Evolutionary conservation across 2,888 invertebrate species (phyloP).

Genomic region (Poecilus cupreus): DNA sequence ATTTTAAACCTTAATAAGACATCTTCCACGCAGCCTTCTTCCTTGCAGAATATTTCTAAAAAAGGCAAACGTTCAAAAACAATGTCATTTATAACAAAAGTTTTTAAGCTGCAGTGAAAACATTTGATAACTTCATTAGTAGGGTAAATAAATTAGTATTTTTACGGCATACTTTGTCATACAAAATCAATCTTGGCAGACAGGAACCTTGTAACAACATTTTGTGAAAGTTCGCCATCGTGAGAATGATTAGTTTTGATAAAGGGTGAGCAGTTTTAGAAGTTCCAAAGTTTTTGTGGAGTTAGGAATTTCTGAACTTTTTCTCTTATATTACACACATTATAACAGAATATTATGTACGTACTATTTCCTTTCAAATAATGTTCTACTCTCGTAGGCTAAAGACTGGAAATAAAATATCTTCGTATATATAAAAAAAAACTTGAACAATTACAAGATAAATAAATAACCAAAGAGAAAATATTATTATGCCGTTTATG

Average conservation of each 20-base stretch:
- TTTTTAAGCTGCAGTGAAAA: background rate
- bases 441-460: too few relatives aligned
- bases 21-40: background rate
- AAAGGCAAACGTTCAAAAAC: background rate
- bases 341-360: too few relatives aligned
- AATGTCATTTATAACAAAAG: background rate
- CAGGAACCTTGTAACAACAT: background rate
- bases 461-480: too few relatives aligned
- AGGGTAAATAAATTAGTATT: background rate
- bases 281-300: background rate
- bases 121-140: background rate
- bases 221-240: background rate
- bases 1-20: constrained; percentile 9
- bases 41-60: background rate
- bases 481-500: too few relatives aligned
- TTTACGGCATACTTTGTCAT: background rate
- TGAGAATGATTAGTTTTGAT: background rate
- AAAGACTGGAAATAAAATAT: too few relatives aligned
- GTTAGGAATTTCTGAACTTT: background rate
- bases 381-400: too few relatives aligned
- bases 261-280: background rate
- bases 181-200: background rate
- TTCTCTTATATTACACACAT: background rate
- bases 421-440: too few relatives aligned
- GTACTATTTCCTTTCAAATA: too few relatives aligned